Conservation (phyloP, 2,888 invertebrate genomes). For the Rhorus exstirpatorius region DNA sequence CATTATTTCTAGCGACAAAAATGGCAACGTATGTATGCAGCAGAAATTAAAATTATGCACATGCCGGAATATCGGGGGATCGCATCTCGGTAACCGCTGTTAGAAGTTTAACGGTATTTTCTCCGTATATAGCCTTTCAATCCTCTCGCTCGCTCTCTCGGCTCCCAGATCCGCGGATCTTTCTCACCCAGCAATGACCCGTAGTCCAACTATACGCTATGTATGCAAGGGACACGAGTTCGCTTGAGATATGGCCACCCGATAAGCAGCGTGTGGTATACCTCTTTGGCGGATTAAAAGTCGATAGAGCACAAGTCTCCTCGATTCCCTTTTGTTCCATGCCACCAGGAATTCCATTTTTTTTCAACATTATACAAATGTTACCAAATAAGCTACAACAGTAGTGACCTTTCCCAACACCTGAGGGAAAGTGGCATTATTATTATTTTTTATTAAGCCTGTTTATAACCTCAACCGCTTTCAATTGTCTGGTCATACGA, state of each 20-base stretch:
- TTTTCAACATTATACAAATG: neutral
- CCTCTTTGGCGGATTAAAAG: slow-evolving; percentile 1
- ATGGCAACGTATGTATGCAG: slow-evolving; percentile 29
- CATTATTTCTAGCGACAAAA: neutral
- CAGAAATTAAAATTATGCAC: slow-evolving; percentile 38
- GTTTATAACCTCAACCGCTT: no score
- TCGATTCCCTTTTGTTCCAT: slow-evolving; percentile 10
- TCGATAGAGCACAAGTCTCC: slow-evolving; percentile 1
- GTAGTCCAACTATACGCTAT: neutral
- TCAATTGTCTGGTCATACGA: no score
- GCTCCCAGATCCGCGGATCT: slow-evolving; percentile 28
- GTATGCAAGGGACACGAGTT: slow-evolving; percentile 20
- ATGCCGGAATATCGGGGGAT: slow-evolving; percentile 27
- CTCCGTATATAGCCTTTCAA: slow-evolving; percentile 1
- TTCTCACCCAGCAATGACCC: slow-evolving; percentile 33
- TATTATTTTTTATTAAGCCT: no score
- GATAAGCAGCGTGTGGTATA: neutral
- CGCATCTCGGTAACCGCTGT: neutral
- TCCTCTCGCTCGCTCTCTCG: slow-evolving; percentile 31
- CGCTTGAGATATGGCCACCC: slow-evolving; percentile 5
- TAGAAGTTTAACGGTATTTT: slow-evolving; percentile 45
- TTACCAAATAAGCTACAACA: neutral
- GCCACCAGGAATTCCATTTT: slow-evolving; percentile 20
- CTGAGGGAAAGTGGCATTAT: neutral
- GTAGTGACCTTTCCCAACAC: slow-evolving; percentile 21